Evolutionary conservation across 2,888 invertebrate species (phyloP).

Genomic region (Thera obeliscata): DNA sequence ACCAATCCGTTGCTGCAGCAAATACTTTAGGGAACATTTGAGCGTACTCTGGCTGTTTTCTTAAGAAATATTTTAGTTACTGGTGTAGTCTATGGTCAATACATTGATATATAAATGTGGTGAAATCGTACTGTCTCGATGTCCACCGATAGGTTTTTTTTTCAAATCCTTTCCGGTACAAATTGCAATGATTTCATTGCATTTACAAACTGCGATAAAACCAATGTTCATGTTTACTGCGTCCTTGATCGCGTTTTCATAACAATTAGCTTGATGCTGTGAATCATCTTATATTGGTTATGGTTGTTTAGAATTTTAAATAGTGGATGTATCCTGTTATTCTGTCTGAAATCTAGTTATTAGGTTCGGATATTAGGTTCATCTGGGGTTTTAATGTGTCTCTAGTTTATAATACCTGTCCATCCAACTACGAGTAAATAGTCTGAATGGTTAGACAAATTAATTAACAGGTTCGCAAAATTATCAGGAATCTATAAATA

Average conservation of each 20-base stretch:
- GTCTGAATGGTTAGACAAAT: constrained; percentile 32
- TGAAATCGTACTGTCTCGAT: neutral
- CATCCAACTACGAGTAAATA: constrained; percentile 26
- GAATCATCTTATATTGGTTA: constrained; percentile 1
- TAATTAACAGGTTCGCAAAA: constrained; percentile 46
- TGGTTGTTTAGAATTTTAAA: neutral
- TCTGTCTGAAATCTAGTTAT: neutral
- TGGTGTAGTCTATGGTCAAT: no score
- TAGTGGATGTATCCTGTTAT: neutral
- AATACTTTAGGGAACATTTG: neutral
- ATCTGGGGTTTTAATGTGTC: neutral
- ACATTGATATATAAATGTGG: neutral
- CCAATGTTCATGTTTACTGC: neutral
- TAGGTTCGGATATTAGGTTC: neutral
- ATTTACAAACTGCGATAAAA: neutral
- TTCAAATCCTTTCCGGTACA: no score
- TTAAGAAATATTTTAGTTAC: neutral
- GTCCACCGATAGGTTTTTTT: no score
- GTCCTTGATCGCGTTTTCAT: constrained; percentile 18
- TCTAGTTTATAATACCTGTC: constrained; percentile 38
- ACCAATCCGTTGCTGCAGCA: neutral
- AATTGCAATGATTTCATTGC: neutral
- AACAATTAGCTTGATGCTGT: neutral
- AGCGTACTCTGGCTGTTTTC: neutral
- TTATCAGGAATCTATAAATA: constrained; percentile 50